These are phyloP conservation scores for Tachycineta bicolor DNA, from an alignment of 2,113 vertebrate species.

Conservation along the genomic window DNA sequence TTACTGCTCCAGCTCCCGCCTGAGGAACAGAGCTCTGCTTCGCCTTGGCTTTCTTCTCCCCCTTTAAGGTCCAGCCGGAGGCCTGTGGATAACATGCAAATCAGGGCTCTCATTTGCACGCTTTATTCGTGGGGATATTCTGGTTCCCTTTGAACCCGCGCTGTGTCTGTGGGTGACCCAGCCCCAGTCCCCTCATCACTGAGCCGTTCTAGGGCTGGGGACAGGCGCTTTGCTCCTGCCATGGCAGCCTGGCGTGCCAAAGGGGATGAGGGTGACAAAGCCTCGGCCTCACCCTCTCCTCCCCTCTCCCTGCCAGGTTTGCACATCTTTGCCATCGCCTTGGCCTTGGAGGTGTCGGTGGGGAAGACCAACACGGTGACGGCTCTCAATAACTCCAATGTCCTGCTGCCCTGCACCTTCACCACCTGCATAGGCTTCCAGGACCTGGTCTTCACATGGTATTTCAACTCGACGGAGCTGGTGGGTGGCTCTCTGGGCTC, in stretches of 20 bases:
- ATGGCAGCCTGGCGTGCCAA: accelerated
- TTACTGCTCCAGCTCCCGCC: background rate
- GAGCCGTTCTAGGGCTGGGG: background rate
- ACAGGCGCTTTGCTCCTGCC: background rate
- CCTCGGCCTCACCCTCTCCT: background rate
- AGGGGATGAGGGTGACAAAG: background rate
- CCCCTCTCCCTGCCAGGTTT: conserved; percentile 37
- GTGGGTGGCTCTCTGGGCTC: background rate
- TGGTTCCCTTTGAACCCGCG: background rate
- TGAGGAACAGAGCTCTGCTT: conserved; percentile 19
- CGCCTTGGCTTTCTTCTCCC: background rate
- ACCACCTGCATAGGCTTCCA: conserved; percentile 89
- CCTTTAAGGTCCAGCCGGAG: background rate
- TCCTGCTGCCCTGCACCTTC: conserved; percentile 88
- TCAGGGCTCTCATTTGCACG: background rate
- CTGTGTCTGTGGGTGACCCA: background rate
- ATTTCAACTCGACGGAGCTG: conserved; percentile 67
- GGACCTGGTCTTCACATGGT: conserved; percentile 88
- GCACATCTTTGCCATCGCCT: conserved; percentile 36
- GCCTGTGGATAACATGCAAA: conserved; percentile 6
- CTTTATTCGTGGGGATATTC: background rate
- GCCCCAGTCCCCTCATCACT: background rate
- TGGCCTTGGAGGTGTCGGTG: conserved; percentile 86
- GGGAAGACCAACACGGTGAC: conserved; percentile 85
- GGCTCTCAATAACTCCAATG: conserved; percentile 87